Percentiles rank a stretch among this genome's conserved stretches.
These are phyloP conservation scores for Gadopsis bispinosus DNA, from an alignment of 2,797 vertebrate genomes.

Conservation along the genomic window DNA sequence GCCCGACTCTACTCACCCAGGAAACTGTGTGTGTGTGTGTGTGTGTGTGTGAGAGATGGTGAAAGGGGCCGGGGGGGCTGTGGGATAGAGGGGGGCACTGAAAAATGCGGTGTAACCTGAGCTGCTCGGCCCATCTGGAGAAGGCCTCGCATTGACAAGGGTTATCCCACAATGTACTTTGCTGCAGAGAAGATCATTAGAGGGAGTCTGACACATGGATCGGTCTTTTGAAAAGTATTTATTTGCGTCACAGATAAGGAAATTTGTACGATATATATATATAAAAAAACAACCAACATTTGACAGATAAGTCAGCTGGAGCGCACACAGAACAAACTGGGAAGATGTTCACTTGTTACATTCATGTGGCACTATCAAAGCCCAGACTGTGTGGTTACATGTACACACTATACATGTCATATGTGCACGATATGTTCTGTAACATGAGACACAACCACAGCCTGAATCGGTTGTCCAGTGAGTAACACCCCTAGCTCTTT, in stretches of 20 bases:
- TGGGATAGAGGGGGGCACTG: constrained; percentile 75
- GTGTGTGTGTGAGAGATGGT: constrained; percentile 32
- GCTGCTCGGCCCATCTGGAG: constrained; percentile 84
- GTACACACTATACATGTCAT: constrained; percentile 14
- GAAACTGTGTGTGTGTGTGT: constrained; percentile 54
- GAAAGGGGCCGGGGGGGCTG: constrained; percentile 69
- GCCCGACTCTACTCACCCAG: constrained; percentile 70
- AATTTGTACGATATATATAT: constrained; percentile 23
- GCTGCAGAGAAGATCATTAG: constrained; percentile 79
- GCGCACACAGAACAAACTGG: constrained; percentile 15
- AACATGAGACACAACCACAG: constrained; percentile 35
- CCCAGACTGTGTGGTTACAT: neutral
- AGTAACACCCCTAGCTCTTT: constrained; percentile 36
- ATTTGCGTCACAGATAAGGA: constrained; percentile 67
- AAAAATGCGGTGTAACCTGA: constrained; percentile 87
- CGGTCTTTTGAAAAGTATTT: constrained; percentile 75
- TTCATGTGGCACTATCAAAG: neutral
- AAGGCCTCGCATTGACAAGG: constrained; percentile 79
- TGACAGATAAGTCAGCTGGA: constrained; percentile 45
- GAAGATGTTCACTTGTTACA: constrained; percentile 13
- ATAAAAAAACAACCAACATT: constrained; percentile 16
- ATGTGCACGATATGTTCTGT: constrained; percentile 23
- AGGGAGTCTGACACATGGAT: constrained; percentile 75
- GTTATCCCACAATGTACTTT: constrained; percentile 86
- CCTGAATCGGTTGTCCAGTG: constrained; percentile 30